phyloP scores from a whole-genome alignment of 2,797 vertebrate species.

The Nannoperca australis region DNA sequence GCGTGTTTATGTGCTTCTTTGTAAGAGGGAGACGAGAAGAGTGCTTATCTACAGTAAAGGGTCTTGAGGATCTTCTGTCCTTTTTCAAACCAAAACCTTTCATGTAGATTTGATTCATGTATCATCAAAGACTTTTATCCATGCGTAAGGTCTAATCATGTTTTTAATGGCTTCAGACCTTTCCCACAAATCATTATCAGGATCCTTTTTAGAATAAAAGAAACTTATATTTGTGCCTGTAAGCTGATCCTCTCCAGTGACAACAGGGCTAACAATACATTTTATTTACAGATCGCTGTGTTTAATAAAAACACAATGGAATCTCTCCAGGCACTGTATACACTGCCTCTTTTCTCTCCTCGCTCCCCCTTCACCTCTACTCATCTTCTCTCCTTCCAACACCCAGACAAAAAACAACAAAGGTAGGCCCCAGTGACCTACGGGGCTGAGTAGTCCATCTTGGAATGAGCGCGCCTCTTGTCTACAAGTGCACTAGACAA shows the following conservation, averaged over 20 bases:
- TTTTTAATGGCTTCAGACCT: slow-evolving; percentile 58
- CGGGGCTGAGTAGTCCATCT: slow-evolving; percentile 39
- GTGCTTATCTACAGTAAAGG: slow-evolving; percentile 32
- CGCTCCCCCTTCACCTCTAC: slow-evolving; percentile 16
- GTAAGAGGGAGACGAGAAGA: slow-evolving; percentile 20
- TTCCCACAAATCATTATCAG: slow-evolving; percentile 56
- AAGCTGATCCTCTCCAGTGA: slow-evolving; percentile 57
- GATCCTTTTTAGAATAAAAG: slow-evolving; percentile 49
- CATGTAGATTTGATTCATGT: slow-evolving; percentile 43
- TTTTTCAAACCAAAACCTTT: slow-evolving; percentile 36
- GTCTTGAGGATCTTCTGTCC: slow-evolving; percentile 21
- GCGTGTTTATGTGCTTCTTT: slow-evolving; percentile 26
- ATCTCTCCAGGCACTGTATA: slow-evolving; percentile 20
- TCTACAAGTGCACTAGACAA: slow-evolving; percentile 10
- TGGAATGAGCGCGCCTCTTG: slow-evolving; percentile 43
- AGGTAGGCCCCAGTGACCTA: slow-evolving; percentile 49
- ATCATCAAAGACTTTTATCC: slow-evolving; percentile 32
- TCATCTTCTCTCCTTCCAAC: slow-evolving; percentile 38
- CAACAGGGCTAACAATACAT: slow-evolving; percentile 16
- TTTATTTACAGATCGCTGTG: slow-evolving; percentile 54
- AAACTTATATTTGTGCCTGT: slow-evolving; percentile 47
- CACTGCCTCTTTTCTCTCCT: slow-evolving; percentile 6
- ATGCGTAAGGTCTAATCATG: slow-evolving; percentile 36
- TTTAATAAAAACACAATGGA: slow-evolving; percentile 55
- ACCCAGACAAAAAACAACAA: slow-evolving; percentile 64